Evolutionary conservation across 2,113 vertebrate genomes (phyloP).

Genomic region (Carollia perspicillata): DNA sequence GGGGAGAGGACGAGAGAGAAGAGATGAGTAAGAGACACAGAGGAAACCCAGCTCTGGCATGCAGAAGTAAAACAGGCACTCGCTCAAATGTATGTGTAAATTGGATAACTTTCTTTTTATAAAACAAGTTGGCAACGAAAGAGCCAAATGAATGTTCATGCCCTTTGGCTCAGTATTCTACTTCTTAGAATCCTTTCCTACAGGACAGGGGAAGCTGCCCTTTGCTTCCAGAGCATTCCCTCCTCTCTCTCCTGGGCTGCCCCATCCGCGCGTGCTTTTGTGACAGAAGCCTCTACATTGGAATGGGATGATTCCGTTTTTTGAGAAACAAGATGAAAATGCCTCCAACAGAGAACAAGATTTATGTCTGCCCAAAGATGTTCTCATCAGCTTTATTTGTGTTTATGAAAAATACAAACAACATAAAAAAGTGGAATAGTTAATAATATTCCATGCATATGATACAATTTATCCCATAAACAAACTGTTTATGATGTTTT

Average conservation of each 20-base stretch:
- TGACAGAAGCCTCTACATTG: background rate
- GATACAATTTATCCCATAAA: background rate
- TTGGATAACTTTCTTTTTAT: background rate
- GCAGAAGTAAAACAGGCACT: background rate
- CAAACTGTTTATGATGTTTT: background rate
- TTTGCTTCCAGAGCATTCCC: background rate
- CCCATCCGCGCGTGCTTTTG: too few relatives aligned
- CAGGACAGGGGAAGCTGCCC: background rate
- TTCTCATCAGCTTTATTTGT: background rate
- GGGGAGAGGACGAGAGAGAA: background rate
- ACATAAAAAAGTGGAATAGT: background rate
- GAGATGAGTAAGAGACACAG: background rate
- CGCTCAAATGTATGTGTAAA: background rate
- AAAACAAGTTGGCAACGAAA: background rate
- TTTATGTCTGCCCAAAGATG: background rate
- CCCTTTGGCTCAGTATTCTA: background rate
- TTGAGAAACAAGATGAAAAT: background rate
- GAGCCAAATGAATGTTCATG: background rate
- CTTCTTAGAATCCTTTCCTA: background rate
- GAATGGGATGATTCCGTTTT: background rate
- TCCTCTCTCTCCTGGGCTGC: background rate
- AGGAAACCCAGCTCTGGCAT: background rate
- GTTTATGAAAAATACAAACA: background rate
- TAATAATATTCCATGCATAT: background rate
- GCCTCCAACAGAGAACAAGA: background rate